These are phyloP conservation scores for Pomacea maculata DNA, from an alignment of 1,140 invertebrate species.

Conservation along the genomic window DNA sequence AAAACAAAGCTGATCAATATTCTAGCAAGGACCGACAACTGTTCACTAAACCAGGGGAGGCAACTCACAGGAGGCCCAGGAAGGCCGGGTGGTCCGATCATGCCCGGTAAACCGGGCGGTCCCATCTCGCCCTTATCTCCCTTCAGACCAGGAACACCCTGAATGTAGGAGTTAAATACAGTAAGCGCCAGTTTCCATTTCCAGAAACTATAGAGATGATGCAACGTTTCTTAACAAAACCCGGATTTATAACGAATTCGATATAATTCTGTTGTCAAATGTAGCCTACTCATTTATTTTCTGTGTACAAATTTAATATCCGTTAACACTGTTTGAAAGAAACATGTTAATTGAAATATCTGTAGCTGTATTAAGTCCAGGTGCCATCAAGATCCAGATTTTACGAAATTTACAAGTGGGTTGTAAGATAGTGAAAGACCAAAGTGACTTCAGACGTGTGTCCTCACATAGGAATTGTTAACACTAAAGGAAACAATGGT, in stretches of 20 bases:
- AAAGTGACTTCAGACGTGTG: too few species aligned
- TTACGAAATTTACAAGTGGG: too few species aligned
- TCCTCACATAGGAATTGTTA: not conserved
- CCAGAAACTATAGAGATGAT: not conserved
- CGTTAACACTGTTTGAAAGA: too few species aligned
- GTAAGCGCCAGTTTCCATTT: not conserved
- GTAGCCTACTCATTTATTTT: not conserved
- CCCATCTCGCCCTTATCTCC: slow-evolving; percentile 35
- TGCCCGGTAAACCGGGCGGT: slow-evolving; percentile 74
- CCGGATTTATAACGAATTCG: not conserved
- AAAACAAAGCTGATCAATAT: not conserved
- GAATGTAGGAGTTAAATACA: not conserved
- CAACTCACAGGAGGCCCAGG: slow-evolving; percentile 58
- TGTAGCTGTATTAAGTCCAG: too few species aligned
- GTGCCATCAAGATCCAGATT: too few species aligned
- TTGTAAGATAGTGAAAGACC: too few species aligned
- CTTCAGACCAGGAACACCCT: slow-evolving; percentile 47
- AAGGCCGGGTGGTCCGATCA: slow-evolving; percentile 68
- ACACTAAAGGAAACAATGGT: not conserved
- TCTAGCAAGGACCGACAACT: not conserved
- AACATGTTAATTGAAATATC: too few species aligned
- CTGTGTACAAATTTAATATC: too few species aligned
- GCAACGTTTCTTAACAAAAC: not conserved
- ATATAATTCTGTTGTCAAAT: not conserved
- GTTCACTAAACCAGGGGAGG: too few species aligned